Conservation (phyloP, 2,113 vertebrate species). For the Otis tarda region DNA sequence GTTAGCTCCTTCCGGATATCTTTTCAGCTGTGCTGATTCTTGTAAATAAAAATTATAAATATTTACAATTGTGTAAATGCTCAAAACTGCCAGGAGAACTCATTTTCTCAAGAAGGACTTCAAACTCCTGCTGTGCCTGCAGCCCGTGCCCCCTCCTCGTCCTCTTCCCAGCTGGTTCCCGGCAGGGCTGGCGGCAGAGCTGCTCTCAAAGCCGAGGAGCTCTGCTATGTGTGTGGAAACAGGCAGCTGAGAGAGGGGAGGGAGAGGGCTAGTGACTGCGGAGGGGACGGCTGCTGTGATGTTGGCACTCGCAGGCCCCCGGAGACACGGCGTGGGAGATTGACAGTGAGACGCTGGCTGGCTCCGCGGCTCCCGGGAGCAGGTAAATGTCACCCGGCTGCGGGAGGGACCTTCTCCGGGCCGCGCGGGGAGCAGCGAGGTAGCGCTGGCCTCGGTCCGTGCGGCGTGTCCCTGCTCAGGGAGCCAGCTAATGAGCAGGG, state of each 20-base stretch:
- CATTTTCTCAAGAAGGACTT: not conserved
- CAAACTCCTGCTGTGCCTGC: not conserved
- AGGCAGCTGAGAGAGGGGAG: too few relatives aligned
- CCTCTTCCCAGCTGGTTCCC: not conserved
- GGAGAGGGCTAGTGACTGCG: not conserved
- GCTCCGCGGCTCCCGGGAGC: not conserved
- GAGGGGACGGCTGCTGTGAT: not conserved
- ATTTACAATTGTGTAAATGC: not conserved
- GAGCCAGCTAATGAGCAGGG: not conserved
- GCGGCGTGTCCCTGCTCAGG: not conserved
- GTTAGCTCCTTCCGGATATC: not conserved
- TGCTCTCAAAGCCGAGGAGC: rapidly evolving
- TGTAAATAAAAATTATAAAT: not conserved
- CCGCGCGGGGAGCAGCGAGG: not conserved
- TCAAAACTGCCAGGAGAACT: not conserved
- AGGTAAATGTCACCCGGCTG: not conserved
- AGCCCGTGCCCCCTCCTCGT: rapidly evolving
- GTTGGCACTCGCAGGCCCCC: not conserved
- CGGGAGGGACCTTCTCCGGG: not conserved
- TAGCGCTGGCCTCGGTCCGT: not conserved
- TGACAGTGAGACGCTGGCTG: not conserved
- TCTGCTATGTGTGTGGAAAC: not conserved
- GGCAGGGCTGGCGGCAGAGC: not conserved
- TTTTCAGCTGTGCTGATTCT: not conserved
- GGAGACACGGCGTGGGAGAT: not conserved